phyloP scores from a whole-genome alignment of 2,113 vertebrate species.

The Edolisoma coerulescens region DNA sequence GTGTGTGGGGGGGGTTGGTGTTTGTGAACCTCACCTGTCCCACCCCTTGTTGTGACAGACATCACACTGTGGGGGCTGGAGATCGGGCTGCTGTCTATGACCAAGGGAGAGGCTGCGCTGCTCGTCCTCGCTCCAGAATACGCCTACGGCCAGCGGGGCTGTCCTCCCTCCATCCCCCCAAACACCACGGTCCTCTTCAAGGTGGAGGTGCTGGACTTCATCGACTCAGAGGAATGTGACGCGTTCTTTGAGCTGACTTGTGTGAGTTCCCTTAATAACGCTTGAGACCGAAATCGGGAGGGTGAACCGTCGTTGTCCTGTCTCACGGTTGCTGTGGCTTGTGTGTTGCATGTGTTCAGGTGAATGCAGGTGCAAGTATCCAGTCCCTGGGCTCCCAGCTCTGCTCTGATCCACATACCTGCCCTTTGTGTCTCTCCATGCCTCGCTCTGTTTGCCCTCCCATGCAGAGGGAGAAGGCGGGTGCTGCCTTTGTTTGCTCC shows the following conservation, averaged over 20 bases:
- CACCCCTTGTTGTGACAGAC: conserved; percentile 65
- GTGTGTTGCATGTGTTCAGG: rapidly evolving
- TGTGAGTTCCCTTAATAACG: conserved; percentile 67
- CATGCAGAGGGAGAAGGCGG: background rate
- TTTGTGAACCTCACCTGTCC: background rate
- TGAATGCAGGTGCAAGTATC: background rate
- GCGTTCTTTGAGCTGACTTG: conserved; percentile 72
- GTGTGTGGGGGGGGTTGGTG: background rate
- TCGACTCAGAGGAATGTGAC: conserved; percentile 83
- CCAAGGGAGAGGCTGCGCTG: conserved; percentile 82
- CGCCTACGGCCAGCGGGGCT: conserved; percentile 84
- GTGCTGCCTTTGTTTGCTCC: background rate
- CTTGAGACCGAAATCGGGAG: background rate
- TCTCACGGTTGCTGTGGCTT: background rate
- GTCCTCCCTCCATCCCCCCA: conserved; percentile 83
- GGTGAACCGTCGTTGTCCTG: too few species aligned
- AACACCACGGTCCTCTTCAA: conserved; percentile 81
- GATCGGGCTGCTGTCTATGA: conserved; percentile 86
- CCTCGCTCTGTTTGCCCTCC: background rate
- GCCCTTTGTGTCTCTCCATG: background rate
- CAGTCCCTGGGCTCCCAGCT: background rate
- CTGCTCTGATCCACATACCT: background rate
- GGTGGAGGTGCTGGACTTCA: conserved; percentile 86
- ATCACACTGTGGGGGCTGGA: conserved; percentile 86
- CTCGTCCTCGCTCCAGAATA: conserved; percentile 84